Conservation (phyloP, 2,888 invertebrate genomes). For the Phorcus lineatus region DNA sequence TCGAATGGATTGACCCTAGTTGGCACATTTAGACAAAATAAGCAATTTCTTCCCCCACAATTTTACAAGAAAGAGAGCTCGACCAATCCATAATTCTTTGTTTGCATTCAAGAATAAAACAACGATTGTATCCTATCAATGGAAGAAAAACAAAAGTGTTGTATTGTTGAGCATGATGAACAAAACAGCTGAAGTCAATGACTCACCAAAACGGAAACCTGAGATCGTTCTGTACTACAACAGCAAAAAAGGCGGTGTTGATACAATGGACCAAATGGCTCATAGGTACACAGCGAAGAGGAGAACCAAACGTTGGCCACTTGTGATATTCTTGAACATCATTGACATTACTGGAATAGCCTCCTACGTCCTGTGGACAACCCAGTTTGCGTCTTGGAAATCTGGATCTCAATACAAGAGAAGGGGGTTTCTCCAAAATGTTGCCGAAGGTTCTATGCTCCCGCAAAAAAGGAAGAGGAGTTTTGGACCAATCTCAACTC, state of each 20-base stretch:
- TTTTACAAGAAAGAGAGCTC: not conserved
- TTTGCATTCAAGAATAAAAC: conserved; percentile 1
- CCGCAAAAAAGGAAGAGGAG: not conserved
- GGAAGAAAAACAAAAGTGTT: not conserved
- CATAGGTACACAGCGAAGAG: conserved; percentile 27
- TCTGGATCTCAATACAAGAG: too few species aligned
- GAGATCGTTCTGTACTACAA: conserved; percentile 42
- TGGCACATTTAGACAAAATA: not conserved
- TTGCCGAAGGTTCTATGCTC: not conserved
- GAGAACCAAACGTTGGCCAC: conserved; percentile 39
- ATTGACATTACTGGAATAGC: conserved; percentile 46
- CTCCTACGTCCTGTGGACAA: conserved; percentile 30
- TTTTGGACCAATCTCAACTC: too few species aligned
- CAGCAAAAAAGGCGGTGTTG: too few species aligned
- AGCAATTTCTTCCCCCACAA: not conserved
- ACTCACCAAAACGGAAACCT: conserved; percentile 29
- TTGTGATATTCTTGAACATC: conserved; percentile 35
- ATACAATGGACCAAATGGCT: conserved; percentile 40
- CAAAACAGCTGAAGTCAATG: not conserved
- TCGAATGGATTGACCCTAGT: not conserved
- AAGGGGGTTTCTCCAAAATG: not conserved
- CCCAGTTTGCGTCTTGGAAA: conserved; percentile 22
- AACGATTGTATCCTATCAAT: conserved; percentile 4
- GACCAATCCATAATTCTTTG: not conserved
- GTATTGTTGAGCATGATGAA: not conserved